phyloP scores from a whole-genome alignment of 1,140 invertebrate species.

The Calephelis nemesis region DNA sequence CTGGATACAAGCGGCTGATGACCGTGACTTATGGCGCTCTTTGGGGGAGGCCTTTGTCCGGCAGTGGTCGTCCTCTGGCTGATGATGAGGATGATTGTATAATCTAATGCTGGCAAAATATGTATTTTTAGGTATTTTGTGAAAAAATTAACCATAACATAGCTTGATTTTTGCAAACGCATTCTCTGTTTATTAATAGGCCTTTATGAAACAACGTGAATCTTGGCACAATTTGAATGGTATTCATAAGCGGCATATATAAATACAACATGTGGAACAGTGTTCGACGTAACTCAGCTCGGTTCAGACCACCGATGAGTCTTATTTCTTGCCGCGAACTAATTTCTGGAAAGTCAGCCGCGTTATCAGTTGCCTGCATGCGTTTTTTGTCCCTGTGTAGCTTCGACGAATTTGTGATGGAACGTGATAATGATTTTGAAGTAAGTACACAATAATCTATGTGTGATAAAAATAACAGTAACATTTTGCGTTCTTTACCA shows the following conservation, averaged over 20 bases:
- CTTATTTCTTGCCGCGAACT: conserved; percentile 8
- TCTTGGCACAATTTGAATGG: conserved; percentile 55
- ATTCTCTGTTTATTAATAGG: conserved; percentile 8
- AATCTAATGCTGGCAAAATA: too few species aligned
- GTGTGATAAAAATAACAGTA: too few species aligned
- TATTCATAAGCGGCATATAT: conserved; percentile 66
- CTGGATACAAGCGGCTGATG: too few species aligned
- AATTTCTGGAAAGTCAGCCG: conserved; percentile 18
- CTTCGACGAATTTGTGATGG: conserved; percentile 67
- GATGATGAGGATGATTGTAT: too few species aligned
- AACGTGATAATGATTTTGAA: conserved; percentile 64
- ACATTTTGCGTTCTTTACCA: too few species aligned
- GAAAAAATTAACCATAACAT: not conserved
- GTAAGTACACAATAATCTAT: conserved; percentile 33
- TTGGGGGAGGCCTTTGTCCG: too few species aligned
- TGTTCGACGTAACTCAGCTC: conserved; percentile 4
- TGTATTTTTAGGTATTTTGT: too few species aligned
- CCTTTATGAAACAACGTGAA: conserved; percentile 22
- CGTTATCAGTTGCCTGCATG: conserved; percentile 39
- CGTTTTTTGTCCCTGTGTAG: conserved; percentile 51
- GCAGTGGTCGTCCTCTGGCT: too few species aligned
- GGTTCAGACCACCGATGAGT: conserved; percentile 2
- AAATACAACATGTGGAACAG: conserved; percentile 29
- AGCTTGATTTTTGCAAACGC: not conserved
- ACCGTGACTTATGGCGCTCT: too few species aligned